These are phyloP conservation scores for Petroica traversi DNA, from an alignment of 2,113 vertebrate genomes.

Conservation along the genomic window DNA sequence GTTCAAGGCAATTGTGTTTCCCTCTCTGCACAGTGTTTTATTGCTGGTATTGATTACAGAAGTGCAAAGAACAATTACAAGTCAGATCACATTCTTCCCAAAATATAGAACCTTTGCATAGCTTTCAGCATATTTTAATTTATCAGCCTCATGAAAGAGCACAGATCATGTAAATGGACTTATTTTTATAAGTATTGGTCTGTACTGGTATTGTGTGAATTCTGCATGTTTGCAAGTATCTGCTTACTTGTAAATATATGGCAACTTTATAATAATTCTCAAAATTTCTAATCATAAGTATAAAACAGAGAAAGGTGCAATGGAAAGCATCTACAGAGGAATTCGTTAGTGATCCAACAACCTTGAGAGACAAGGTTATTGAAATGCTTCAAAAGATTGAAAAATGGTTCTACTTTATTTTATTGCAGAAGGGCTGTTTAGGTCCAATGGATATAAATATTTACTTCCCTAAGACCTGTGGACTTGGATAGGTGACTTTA, in stretches of 20 bases:
- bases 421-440: neutral
- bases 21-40: neutral
- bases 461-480: neutral
- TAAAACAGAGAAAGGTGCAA: neutral
- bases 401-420: neutral
- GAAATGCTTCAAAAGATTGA: neutral
- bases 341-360: neutral
- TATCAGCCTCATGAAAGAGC: neutral
- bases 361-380: neutral
- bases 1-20: neutral
- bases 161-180: neutral
- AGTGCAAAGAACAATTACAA: neutral
- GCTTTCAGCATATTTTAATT: neutral
- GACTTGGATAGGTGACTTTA: neutral
- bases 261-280: neutral
- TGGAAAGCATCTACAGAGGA: neutral
- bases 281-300: neutral
- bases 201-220: neutral
- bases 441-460: neutral
- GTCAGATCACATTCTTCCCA: neutral
- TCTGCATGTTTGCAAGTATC: neutral
- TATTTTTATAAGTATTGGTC: neutral
- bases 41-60: neutral
- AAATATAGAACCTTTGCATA: neutral
- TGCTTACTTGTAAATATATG: neutral